Conservation (phyloP, 2,888 invertebrate species). For the Eupeodes latifasciatus region DNA sequence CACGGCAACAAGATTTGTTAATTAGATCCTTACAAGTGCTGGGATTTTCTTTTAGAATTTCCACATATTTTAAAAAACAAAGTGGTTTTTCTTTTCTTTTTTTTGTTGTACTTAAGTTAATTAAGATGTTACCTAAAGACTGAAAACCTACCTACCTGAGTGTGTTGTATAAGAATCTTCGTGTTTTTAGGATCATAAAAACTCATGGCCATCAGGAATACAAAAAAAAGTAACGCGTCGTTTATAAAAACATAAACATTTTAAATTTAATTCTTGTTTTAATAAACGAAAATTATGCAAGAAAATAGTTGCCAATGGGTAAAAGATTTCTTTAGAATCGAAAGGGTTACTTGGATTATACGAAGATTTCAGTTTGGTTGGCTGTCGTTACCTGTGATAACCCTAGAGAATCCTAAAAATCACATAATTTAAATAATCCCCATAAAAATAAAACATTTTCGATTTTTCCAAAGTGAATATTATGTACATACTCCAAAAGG, state of each 20-base stretch:
- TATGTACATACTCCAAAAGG: not conserved
- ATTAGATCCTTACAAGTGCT: conserved; percentile 35
- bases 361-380: not conserved
- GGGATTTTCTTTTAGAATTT: conserved; percentile 1
- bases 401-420: not conserved
- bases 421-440: not conserved
- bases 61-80: conserved; percentile 1
- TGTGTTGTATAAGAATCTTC: not conserved
- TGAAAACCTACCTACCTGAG: not conserved
- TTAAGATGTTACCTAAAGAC: not conserved
- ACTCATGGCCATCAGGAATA: not conserved
- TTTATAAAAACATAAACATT: not conserved
- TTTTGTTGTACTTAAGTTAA: not conserved
- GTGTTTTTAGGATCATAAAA: not conserved
- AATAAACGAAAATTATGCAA: not conserved
- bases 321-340: no score
- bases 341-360: conserved; percentile 4
- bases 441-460: not conserved
- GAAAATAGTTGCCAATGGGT: not conserved
- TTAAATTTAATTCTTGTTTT: conserved; percentile 4
- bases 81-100: not conserved
- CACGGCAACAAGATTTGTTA: not conserved
- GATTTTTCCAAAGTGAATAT: not conserved
- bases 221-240: not conserved
- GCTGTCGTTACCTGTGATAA: not conserved